These are phyloP conservation scores for Pinctada fucata DNA, from an alignment of 2,888 invertebrate genomes.

Conservation along the genomic window DNA sequence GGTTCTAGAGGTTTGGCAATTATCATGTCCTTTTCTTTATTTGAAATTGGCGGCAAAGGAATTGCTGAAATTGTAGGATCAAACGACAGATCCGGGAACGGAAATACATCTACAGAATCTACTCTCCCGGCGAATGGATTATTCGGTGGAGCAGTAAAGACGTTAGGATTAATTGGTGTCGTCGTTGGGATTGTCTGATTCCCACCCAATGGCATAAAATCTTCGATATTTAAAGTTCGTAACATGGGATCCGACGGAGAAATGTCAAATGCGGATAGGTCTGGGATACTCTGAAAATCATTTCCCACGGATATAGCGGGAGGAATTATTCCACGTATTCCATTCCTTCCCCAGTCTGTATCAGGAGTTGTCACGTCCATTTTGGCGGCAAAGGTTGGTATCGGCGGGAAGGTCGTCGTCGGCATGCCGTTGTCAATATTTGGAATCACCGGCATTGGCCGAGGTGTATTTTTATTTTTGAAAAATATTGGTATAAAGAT, in stretches of 20 bases:
- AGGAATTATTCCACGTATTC: neutral
- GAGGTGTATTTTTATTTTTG: neutral
- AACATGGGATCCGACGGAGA: neutral
- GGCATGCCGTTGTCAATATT: neutral
- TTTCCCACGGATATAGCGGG: neutral
- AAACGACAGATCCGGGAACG: neutral
- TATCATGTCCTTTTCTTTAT: slow-evolving; percentile 21
- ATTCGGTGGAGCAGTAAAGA: neutral
- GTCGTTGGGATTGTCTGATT: neutral
- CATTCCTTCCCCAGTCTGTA: neutral
- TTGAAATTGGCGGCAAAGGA: slow-evolving; percentile 7
- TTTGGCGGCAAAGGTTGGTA: neutral
- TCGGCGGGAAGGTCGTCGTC: neutral
- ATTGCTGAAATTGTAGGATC: neutral
- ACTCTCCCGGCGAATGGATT: neutral
- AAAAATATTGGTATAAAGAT: neutral
- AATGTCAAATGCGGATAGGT: neutral
- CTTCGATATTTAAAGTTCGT: neutral
- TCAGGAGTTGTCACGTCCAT: neutral
- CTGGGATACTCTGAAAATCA: neutral
- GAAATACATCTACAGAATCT: neutral
- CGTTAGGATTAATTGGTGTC: neutral
- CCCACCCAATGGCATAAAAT: neutral
- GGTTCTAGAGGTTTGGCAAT: slow-evolving; percentile 18
- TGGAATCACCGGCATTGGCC: neutral